Base-by-base conservation (phyloP, 1,140 invertebrate genomes). In the Drosophila biarmipes region DNA sequence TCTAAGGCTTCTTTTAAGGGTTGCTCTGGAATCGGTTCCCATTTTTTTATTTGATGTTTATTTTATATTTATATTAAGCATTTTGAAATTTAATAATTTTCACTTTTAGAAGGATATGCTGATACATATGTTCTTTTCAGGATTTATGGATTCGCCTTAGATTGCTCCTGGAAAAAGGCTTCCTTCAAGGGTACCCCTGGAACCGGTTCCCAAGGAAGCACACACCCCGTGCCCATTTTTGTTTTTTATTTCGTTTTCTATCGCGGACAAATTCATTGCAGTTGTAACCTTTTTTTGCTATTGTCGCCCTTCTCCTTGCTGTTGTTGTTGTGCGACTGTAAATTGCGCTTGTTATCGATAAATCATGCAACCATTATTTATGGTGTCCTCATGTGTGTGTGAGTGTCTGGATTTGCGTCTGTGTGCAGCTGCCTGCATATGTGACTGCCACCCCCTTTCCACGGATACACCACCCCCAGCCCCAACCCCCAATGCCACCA, bases 271-370 rank as follows among this genome's bases (percentile, higher is more conserved):
- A 87, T 87, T 87, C 84, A 87, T 89, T 87, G 84, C 84, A 87
- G 84, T 82, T 89, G 84, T 87, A 79, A 84, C 62, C 79, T 78
- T 67, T 89, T 73, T 73, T 87, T 73, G 59, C 66, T 75, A 63
- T 81, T 76, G 72, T 63, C 38, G 56, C 49, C 69, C 40, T 75
- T 17, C 63, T 67, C 46, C 56, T 29, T 59, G 49, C 61, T 73
- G 73, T 71, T 77, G 53, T 78, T 86, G 81, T 75, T 84, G 61
- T 74, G 64, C 63, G 85, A 86, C 80, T 90, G 86, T 90, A 89
- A 91, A 91, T 91, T 91, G 89, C 89, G 87, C 86, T 91, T 91
- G 89, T 91, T 91, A 91, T 91, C 89, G 89, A 91, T 91, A 91
- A 91, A 91, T 91, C 89, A 91, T 91, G 89, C 75, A 89, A 91